These are phyloP conservation scores for Agonum fuliginosum DNA, from an alignment of 2,888 invertebrate species.

Conservation along the genomic window DNA sequence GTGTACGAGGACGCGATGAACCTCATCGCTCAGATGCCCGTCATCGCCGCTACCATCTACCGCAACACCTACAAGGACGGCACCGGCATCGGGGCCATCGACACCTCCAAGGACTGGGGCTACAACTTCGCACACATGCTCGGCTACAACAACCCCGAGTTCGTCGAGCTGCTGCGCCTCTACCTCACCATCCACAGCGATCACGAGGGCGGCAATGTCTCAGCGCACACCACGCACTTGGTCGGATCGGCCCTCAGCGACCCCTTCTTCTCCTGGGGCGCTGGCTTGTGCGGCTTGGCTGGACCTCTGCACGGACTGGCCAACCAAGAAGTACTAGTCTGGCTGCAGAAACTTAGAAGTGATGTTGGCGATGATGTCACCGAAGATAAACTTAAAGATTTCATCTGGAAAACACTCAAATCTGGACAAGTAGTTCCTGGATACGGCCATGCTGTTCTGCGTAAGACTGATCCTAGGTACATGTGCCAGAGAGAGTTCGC, in stretches of 20 bases:
- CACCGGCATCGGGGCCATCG: conserved; percentile 91
- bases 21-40: conserved; percentile 94
- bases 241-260: conserved; percentile 96
- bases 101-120: conserved; percentile 93
- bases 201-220: conserved; percentile 97
- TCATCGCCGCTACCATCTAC: conserved; percentile 95
- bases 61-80: conserved; percentile 90
- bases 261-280: conserved; percentile 93
- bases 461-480: conserved; percentile 95
- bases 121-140: conserved; percentile 94
- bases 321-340: conserved; percentile 95
- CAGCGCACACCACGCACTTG: conserved; percentile 94
- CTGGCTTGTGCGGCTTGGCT: conserved; percentile 94
- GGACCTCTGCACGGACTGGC: conserved; percentile 97
- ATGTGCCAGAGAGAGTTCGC: conserved; percentile 96
- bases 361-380: conserved; percentile 90
- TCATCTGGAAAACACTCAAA: conserved; percentile 97
- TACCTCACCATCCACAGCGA: conserved; percentile 96
- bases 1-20: conserved; percentile 96
- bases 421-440: conserved; percentile 98
- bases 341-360: conserved; percentile 92
- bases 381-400: conserved; percentile 95
- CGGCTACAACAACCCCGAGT: conserved; percentile 88
- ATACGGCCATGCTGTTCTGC: conserved; percentile 95
- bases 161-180: conserved; percentile 93